phyloP scores from a whole-genome alignment of 2,113 vertebrate species.

The Poecile atricapillus region DNA sequence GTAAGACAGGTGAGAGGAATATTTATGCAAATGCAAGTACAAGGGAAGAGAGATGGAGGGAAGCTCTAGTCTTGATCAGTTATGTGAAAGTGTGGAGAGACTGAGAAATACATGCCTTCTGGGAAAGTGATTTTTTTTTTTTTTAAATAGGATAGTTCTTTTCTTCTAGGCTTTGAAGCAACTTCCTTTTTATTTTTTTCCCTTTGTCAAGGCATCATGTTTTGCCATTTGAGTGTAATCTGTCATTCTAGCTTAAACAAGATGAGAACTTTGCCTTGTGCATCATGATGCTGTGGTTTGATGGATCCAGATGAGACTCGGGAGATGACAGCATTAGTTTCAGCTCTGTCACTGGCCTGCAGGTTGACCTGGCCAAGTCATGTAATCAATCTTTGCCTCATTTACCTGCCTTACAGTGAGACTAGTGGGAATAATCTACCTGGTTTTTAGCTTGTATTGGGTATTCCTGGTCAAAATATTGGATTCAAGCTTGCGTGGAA shows the following conservation, averaged over 20 bases:
- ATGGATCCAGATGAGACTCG: background rate
- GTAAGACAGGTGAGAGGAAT: background rate
- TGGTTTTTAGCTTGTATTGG: background rate
- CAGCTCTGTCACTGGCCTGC: background rate
- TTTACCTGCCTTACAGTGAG: background rate
- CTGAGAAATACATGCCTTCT: background rate
- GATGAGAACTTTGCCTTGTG: background rate
- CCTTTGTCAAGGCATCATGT: background rate
- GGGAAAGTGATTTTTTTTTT: background rate
- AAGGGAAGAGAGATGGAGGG: background rate
- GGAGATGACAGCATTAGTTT: background rate
- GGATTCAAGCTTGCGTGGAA: background rate
- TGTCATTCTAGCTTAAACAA: background rate
- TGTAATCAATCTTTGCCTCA: background rate
- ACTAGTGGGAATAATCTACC: background rate
- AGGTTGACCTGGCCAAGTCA: background rate
- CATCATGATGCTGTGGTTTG: background rate
- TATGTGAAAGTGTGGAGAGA: background rate
- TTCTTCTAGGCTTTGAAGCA: background rate
- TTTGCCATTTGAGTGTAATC: background rate
- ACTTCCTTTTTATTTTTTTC: background rate
- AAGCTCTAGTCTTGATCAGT: background rate
- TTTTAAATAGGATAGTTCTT: background rate
- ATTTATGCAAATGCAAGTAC: background rate
- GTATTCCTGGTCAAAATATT: background rate